phyloP scores from a whole-genome alignment of 2,888 invertebrate species.

The Celastrina argiolus region DNA sequence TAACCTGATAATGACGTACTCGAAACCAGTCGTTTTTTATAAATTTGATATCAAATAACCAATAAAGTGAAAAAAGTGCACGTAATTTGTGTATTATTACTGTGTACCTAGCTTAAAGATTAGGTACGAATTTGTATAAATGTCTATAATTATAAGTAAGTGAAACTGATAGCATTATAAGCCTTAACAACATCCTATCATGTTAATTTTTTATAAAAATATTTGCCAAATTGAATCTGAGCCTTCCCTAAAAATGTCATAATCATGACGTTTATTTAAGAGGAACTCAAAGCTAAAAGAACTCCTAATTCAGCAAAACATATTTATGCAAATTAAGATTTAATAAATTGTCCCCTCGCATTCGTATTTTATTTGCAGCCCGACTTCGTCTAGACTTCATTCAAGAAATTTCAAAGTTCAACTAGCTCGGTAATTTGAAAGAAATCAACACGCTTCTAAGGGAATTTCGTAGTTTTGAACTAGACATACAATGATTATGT shows the following conservation, averaged over 20 bases:
- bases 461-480: neutral
- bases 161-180: too few species aligned
- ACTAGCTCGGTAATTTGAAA: neutral
- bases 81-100: too few species aligned
- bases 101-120: too few species aligned
- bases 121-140: too few species aligned
- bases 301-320: conserved; percentile 9
- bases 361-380: conserved; percentile 8
- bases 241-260: neutral
- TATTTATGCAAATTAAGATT: conserved; percentile 18
- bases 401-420: conserved; percentile 19
- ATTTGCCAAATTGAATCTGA: conserved; percentile 6
- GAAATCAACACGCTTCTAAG: conserved; percentile 8
- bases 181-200: too few species aligned
- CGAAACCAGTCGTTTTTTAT: too few species aligned
- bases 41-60: too few species aligned
- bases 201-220: too few species aligned
- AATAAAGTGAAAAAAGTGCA: too few species aligned
- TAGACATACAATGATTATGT: neutral
- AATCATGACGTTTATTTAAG: neutral
- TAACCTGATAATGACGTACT: too few species aligned
- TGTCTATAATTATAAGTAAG: too few species aligned
- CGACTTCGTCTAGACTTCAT: conserved; percentile 9
- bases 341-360: conserved; percentile 19
- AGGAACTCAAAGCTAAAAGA: conserved; percentile 1